phyloP scores from a whole-genome alignment of 2,797 vertebrate genomes.

The Pyrrhura leucotis region DNA sequence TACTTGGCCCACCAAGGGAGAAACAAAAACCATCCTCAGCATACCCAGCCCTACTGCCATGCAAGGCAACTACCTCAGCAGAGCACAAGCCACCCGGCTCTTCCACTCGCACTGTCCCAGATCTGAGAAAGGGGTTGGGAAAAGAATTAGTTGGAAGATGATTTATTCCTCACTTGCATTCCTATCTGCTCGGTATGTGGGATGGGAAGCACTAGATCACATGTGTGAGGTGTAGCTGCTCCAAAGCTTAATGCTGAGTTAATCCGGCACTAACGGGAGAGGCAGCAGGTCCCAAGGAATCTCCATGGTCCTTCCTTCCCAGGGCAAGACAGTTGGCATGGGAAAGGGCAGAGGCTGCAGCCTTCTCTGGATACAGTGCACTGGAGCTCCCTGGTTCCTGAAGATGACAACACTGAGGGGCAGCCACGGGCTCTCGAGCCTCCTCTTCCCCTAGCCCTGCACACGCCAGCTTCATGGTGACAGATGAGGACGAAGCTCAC shows the following conservation, averaged over 20 bases:
- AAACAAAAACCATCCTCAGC: not conserved
- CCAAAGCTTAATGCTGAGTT: not conserved
- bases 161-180: constrained; percentile 18
- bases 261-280: not conserved
- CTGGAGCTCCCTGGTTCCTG: constrained; percentile 20
- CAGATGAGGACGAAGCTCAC: not conserved
- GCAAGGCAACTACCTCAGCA: not conserved
- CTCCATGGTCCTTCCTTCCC: not conserved
- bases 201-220: not conserved
- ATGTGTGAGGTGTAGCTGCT: not conserved
- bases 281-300: not conserved
- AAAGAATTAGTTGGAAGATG: not conserved
- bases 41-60: not conserved
- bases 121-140: not conserved
- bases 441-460: not conserved
- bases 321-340: not conserved
- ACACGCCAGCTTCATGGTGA: not conserved
- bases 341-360: not conserved
- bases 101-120: not conserved
- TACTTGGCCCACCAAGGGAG: not conserved
- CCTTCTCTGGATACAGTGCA: not conserved
- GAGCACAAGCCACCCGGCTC: not conserved
- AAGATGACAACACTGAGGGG: not conserved
- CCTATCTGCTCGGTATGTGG: not conserved
- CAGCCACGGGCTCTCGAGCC: not conserved